Evolutionary conservation across 2,113 vertebrate species (phyloP).

Genomic region (Hepsetus odoe): DNA sequence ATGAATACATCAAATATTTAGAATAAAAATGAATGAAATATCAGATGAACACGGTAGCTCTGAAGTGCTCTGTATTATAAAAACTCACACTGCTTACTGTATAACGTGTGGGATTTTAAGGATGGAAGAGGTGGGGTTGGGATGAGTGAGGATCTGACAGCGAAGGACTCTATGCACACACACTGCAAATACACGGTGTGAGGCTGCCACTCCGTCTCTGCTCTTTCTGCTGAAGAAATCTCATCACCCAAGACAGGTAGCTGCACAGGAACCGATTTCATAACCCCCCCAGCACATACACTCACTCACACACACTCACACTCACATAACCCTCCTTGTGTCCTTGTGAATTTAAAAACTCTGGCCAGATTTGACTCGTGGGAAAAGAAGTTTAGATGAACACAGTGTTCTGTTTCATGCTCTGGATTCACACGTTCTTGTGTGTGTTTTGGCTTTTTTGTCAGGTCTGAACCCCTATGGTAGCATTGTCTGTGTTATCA

Average conservation of each 20-base stretch:
- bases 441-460: slow-evolving; percentile 42
- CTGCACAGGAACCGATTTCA: slow-evolving; percentile 2
- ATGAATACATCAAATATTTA: too few relatives aligned
- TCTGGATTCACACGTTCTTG: slow-evolving; percentile 6
- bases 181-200: neutral
- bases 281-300: neutral
- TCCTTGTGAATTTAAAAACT: slow-evolving; percentile 25
- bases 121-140: neutral
- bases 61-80: too few relatives aligned
- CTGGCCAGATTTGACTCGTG: neutral
- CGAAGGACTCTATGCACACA: neutral
- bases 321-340: neutral
- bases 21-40: too few relatives aligned
- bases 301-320: neutral
- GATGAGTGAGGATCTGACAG: slow-evolving; percentile 30
- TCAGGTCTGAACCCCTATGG: slow-evolving; percentile 33
- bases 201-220: neutral
- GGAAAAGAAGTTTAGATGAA: neutral
- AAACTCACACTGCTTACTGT: too few relatives aligned
- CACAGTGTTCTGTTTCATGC: slow-evolving; percentile 31
- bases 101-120: neutral
- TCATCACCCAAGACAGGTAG: slow-evolving; percentile 34
- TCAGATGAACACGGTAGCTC: too few relatives aligned
- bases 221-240: neutral
- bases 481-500: slow-evolving; percentile 17